Evolutionary conservation across 2,888 invertebrate species (phyloP).

Genomic region (Rhaphigaster nebulosa): DNA sequence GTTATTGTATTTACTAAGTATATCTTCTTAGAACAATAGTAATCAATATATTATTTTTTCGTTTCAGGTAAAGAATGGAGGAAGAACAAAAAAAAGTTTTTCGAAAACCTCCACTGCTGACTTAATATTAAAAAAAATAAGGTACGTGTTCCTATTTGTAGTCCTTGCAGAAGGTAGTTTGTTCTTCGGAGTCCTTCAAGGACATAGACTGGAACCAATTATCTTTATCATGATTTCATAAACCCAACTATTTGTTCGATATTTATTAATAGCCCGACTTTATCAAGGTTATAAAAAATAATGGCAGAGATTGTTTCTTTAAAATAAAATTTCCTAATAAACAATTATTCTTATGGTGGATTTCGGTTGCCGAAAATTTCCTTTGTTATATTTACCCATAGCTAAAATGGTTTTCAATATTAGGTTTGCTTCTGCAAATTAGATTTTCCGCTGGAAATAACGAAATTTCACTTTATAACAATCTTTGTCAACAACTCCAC

Average conservation of each 20-base stretch:
- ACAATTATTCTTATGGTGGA: neutral
- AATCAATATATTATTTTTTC: neutral
- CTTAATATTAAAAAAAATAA: neutral
- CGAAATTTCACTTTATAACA: neutral
- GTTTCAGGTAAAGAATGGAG: neutral
- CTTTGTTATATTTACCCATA: slow-evolving; percentile 5
- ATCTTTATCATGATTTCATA: slow-evolving; percentile 1
- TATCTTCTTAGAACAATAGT: neutral
- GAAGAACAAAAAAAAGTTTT: neutral
- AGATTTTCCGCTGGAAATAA: neutral
- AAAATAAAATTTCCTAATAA: neutral
- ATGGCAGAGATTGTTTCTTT: neutral
- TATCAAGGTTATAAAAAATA: neutral
- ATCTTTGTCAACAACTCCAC: neutral
- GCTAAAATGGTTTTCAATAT: slow-evolving; percentile 23
- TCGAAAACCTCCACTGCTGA: neutral
- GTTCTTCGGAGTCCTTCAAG: neutral
- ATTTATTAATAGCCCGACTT: neutral
- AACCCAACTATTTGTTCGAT: neutral
- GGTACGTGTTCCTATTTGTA: neutral
- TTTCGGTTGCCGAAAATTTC: neutral
- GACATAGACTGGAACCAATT: slow-evolving; percentile 1
- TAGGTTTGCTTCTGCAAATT: neutral
- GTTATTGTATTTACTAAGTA: neutral
- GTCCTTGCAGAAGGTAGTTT: neutral